These are phyloP conservation scores for Tyrophagus putrescentiae DNA, from an alignment of 1,140 invertebrate species.

Conservation along the genomic window DNA sequence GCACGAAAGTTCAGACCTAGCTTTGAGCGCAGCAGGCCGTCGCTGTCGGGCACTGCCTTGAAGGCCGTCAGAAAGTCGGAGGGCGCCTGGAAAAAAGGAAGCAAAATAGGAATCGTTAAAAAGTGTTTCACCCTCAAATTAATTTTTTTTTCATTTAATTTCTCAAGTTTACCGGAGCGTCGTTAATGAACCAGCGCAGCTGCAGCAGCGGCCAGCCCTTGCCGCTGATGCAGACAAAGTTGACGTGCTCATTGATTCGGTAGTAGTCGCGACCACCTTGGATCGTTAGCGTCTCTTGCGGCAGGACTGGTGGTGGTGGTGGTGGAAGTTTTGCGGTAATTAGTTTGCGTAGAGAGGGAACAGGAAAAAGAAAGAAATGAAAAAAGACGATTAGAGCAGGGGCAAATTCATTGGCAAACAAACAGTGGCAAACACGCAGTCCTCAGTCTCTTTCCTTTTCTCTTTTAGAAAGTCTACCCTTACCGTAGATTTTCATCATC, in stretches of 20 bases:
- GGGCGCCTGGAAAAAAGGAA: not conserved
- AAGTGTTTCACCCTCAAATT: too few relatives aligned
- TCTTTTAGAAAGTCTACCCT: too few relatives aligned
- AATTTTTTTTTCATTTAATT: not conserved
- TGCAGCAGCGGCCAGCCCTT: slow-evolving; percentile 25
- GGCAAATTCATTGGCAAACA: not conserved
- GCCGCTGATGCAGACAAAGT: slow-evolving; percentile 26
- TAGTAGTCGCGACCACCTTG: slow-evolving; percentile 24
- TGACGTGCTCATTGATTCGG: slow-evolving; percentile 25
- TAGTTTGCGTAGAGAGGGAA: not conserved
- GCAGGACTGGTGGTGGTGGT: slow-evolving; percentile 24
- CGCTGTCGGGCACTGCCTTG: not conserved
- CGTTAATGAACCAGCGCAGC: slow-evolving; percentile 27
- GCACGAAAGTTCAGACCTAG: slow-evolving; percentile 12
- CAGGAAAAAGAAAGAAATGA: not conserved
- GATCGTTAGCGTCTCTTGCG: slow-evolving; percentile 25
- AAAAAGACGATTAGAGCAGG: not conserved
- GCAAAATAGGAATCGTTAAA: not conserved
- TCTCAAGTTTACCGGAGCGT: slow-evolving; percentile 23
- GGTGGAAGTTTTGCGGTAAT: not conserved
- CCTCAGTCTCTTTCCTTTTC: too few relatives aligned
- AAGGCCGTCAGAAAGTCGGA: not conserved
- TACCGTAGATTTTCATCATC: slow-evolving; percentile 30
- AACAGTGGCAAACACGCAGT: not conserved
- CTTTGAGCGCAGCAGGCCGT: not conserved